Evolutionary conservation across 2,113 vertebrate species (phyloP).

Genomic region (Otocyon megalotis): DNA sequence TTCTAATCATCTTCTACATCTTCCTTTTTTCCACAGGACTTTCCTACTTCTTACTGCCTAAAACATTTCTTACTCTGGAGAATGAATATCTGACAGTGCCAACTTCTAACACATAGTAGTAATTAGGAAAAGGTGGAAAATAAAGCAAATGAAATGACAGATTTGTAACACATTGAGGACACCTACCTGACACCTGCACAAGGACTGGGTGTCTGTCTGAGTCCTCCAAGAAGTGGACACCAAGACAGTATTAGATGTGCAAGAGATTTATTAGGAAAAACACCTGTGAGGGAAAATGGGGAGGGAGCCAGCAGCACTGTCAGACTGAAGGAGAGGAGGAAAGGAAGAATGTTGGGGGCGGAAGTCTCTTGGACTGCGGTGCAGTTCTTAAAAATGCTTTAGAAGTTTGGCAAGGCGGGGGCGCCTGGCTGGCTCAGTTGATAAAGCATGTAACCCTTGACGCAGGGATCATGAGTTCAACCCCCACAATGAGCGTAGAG

Average conservation of each 20-base stretch:
- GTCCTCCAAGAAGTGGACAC: conserved; percentile 23
- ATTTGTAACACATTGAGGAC: background rate
- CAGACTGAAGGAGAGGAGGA: background rate
- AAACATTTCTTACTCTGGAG: background rate
- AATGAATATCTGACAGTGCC: background rate
- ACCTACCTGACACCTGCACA: background rate
- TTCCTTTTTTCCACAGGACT: background rate
- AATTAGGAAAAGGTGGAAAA: background rate
- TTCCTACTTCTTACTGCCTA: background rate
- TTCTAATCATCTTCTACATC: background rate
- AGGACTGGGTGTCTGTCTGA: background rate
- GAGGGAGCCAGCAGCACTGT: background rate
- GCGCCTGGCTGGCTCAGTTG: background rate
- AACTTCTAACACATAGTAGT: background rate
- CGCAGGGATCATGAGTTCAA: background rate
- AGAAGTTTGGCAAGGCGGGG: background rate
- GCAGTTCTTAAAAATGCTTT: background rate
- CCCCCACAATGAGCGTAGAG: background rate
- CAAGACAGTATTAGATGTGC: conserved; percentile 17
- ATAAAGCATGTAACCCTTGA: background rate
- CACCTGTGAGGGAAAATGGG: background rate
- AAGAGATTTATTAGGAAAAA: conserved; percentile 46
- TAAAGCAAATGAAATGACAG: background rate
- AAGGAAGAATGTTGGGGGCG: background rate
- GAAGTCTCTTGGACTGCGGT: background rate